Evolutionary conservation across 2,113 vertebrate species (phyloP).

Genomic region (Poeciliopsis prolifica): DNA sequence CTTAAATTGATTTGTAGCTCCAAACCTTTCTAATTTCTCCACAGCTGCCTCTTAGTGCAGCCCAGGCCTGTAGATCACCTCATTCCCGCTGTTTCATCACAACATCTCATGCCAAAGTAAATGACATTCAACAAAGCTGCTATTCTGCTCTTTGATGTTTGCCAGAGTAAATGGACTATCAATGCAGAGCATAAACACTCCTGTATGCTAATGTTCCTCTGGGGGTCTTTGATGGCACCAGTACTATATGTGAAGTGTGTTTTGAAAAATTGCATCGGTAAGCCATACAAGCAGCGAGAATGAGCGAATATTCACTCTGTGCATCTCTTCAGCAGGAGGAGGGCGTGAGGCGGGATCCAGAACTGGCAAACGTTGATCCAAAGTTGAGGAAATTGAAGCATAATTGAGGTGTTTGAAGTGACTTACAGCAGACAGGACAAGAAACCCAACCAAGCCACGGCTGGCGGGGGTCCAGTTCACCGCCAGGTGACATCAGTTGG

Average conservation of each 20-base stretch:
- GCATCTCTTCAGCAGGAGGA: conserved; percentile 37
- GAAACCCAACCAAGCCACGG: conserved; percentile 29
- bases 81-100: conserved; percentile 51
- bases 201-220: conserved; percentile 69
- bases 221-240: conserved; percentile 71
- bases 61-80: conserved; percentile 38
- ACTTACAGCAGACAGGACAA: conserved; percentile 49
- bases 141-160: conserved; percentile 71
- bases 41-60: conserved; percentile 23
- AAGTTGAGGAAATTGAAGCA: conserved; percentile 38
- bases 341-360: not conserved
- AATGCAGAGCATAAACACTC: conserved; percentile 73
- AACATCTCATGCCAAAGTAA: conserved; percentile 57
- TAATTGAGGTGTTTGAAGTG: conserved; percentile 47
- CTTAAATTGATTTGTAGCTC: conserved; percentile 29
- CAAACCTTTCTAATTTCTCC: conserved; percentile 6
- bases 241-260: conserved; percentile 69
- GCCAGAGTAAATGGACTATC: conserved; percentile 77
- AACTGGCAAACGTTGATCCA: conserved; percentile 43
- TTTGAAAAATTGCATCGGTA: conserved; percentile 73
- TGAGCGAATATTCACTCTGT: conserved; percentile 56
- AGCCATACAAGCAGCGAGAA: conserved; percentile 68
- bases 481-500: conserved; percentile 75
- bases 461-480: conserved; percentile 60
- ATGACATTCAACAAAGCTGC: conserved; percentile 67